Percentiles rank a stretch among this genome's conserved stretches.
phyloP scores from a whole-genome alignment of 2,113 vertebrate species.

The Carettochelys insculpta region DNA sequence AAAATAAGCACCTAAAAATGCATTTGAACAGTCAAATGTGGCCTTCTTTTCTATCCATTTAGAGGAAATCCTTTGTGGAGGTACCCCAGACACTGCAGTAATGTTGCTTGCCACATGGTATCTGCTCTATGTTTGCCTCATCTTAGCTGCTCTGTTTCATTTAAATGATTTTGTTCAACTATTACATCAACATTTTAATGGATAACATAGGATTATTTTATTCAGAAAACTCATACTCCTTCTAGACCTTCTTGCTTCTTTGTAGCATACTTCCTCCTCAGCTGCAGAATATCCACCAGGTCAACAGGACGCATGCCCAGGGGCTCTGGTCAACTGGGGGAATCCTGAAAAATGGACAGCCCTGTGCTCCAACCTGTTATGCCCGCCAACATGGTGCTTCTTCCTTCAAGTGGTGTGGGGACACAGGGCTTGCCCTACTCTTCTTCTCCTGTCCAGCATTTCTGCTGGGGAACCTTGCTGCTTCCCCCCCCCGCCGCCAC shows the following conservation, averaged over 20 bases:
- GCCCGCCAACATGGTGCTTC: no score
- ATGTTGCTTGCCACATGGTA: not conserved
- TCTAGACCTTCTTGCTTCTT: not conserved
- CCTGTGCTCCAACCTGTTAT: no score
- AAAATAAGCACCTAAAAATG: not conserved
- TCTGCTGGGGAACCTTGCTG: no score
- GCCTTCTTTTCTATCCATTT: not conserved
- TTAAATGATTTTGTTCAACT: not conserved
- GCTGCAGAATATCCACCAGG: not conserved
- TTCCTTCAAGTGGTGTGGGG: no score
- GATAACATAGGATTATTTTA: slow-evolving; percentile 25
- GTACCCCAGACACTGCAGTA: not conserved
- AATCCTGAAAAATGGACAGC: no score
- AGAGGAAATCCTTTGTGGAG: not conserved
- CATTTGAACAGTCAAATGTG: not conserved
- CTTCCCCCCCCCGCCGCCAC: no score
- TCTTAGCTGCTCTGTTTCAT: no score
- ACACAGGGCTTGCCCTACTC: no score
- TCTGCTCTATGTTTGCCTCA: not conserved
- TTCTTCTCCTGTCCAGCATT: accelerated
- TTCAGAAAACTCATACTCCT: not conserved
- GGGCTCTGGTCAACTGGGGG: no score
- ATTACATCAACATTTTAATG: slow-evolving; percentile 15
- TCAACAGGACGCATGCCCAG: no score
- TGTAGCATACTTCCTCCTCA: not conserved